Conservation (phyloP, 2,797 vertebrate genomes). For the Thunnus albacares region DNA sequence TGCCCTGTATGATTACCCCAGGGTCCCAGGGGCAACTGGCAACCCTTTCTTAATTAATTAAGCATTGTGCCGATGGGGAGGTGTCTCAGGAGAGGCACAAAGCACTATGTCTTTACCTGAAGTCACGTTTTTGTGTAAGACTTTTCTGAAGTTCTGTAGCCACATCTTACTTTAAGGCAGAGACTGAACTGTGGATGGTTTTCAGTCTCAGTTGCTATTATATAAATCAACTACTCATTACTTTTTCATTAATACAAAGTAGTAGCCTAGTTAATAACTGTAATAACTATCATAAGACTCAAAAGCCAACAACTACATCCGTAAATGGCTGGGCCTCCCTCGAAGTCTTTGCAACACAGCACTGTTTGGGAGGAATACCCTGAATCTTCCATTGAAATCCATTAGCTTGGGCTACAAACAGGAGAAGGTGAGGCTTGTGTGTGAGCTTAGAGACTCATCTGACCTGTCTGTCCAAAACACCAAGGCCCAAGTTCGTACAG, state of each 20-base stretch:
- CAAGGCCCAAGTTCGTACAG: background rate
- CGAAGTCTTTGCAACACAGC: background rate
- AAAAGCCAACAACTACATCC: background rate
- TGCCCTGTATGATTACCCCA: conserved; percentile 86
- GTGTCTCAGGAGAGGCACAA: conserved; percentile 48
- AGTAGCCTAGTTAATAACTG: background rate
- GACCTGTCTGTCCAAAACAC: background rate
- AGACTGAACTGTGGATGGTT: background rate
- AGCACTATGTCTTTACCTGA: conserved; percentile 41
- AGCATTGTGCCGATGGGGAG: conserved; percentile 58
- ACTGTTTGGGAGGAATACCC: background rate
- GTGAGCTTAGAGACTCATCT: background rate
- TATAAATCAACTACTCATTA: background rate
- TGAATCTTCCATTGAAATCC: background rate
- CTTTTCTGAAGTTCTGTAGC: conserved; percentile 5
- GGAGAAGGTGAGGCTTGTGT: background rate
- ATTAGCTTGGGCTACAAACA: background rate
- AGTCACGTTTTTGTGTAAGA: conserved; percentile 33
- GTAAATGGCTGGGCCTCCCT: background rate
- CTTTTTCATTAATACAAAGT: background rate
- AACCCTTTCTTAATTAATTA: conserved; percentile 86
- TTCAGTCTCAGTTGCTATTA: background rate
- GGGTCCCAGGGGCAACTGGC: conserved; percentile 74
- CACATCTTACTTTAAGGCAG: background rate
- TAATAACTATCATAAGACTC: too few relatives aligned